phyloP scores from a whole-genome alignment of 2,888 invertebrate genomes.

The Andricus quercusramuli region DNA sequence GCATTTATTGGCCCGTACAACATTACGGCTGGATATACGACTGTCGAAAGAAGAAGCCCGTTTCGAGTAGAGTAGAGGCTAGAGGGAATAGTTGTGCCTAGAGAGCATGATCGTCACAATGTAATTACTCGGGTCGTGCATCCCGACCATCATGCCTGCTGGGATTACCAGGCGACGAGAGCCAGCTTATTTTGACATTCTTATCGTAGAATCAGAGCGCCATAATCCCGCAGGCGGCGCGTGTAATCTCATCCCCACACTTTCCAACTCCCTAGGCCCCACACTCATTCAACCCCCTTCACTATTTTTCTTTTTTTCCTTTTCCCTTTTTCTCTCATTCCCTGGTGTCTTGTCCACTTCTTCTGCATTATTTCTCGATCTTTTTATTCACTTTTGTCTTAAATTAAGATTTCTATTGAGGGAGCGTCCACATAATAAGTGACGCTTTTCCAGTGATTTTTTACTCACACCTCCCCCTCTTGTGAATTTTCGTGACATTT shows the following conservation, averaged over 20 bases:
- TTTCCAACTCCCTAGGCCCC: slow-evolving; percentile 57
- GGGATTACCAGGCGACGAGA: slow-evolving; percentile 68
- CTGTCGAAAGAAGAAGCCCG: slow-evolving; percentile 13
- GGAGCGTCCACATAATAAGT: too few relatives aligned
- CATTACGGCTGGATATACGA: slow-evolving; percentile 11
- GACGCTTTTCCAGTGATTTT: too few relatives aligned
- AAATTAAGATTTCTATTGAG: too few relatives aligned
- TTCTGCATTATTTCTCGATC: neutral
- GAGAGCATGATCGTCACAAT: slow-evolving; percentile 67
- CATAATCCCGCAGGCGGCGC: slow-evolving; percentile 75
- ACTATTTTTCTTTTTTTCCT: slow-evolving; percentile 2
- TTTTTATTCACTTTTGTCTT: neutral
- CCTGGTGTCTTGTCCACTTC: neutral
- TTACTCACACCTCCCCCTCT: too few relatives aligned
- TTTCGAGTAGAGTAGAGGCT: slow-evolving; percentile 8
- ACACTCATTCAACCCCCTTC: slow-evolving; percentile 48
- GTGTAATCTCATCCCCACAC: slow-evolving; percentile 71
- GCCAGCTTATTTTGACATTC: slow-evolving; percentile 77
- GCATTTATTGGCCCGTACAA: slow-evolving; percentile 22
- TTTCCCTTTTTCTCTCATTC: neutral
- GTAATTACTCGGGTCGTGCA: slow-evolving; percentile 74
- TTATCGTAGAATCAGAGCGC: slow-evolving; percentile 77
- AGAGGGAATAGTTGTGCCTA: slow-evolving; percentile 44
- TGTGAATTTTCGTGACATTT: too few relatives aligned
- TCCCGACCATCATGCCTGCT: slow-evolving; percentile 49